phyloP scores from a whole-genome alignment of 2,888 invertebrate genomes.

The Drosophila kanekoi region DNA sequence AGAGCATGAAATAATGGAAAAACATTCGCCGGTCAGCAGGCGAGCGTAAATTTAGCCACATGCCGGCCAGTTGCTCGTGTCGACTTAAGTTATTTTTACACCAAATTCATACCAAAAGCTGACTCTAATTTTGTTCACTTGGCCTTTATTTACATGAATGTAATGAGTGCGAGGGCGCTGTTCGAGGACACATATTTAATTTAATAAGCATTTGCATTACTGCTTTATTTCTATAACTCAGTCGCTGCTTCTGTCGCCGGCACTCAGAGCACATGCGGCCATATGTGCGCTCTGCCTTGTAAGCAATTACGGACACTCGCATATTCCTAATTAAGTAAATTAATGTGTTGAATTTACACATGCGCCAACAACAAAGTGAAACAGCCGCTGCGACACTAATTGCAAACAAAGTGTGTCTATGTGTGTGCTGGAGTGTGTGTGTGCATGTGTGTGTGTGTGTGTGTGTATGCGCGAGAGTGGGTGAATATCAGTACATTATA shows the following conservation, averaged over 20 bases:
- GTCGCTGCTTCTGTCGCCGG: conserved; percentile 7
- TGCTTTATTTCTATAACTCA: conserved; percentile 45
- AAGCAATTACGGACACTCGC: conserved; percentile 76
- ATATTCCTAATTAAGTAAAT: conserved; percentile 77
- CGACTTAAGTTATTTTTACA: conserved; percentile 14
- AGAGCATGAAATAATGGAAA: conserved; percentile 74
- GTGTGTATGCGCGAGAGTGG: neutral
- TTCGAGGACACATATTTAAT: conserved; percentile 66
- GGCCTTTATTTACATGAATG: conserved; percentile 40
- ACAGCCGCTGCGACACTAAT: conserved; percentile 79
- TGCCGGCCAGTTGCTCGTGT: conserved; percentile 20
- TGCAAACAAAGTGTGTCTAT: conserved; percentile 69
- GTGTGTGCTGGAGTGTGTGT: conserved; percentile 6
- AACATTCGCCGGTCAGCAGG: conserved; percentile 63
- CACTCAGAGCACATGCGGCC: conserved; percentile 52
- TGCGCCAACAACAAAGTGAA: conserved; percentile 67
- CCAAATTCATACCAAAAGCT: neutral
- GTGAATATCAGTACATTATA: conserved; percentile 18
- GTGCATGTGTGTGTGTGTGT: neutral
- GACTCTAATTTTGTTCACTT: conserved; percentile 7
- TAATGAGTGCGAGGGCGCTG: conserved; percentile 28
- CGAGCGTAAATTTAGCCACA: conserved; percentile 49
- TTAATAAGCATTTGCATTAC: conserved; percentile 75
- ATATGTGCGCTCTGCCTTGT: conserved; percentile 69
- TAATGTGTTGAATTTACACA: conserved; percentile 75